Evolutionary conservation across 2,113 vertebrate genomes (phyloP).

Genomic region (Heptranchias perlo): DNA sequence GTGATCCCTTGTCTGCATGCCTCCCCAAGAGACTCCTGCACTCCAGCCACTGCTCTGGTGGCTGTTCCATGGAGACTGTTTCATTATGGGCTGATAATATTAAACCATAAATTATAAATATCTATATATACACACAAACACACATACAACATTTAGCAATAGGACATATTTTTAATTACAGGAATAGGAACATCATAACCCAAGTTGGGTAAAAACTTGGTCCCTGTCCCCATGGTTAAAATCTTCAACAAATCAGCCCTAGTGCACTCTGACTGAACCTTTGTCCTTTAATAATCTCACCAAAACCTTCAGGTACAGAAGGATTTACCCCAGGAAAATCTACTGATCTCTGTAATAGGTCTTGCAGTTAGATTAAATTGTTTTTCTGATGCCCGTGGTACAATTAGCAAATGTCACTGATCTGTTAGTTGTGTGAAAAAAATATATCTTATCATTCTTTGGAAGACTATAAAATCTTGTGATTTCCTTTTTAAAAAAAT

Average conservation of each 20-base stretch:
- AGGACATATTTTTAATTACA: not conserved
- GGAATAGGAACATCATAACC: not conserved
- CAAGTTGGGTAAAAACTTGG: not conserved
- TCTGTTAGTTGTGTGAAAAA: not conserved
- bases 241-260: not conserved
- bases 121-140: not conserved
- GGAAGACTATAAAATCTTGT: not conserved
- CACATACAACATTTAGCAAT: not conserved
- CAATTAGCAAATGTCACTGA: not conserved
- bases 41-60: slow-evolving; percentile 89
- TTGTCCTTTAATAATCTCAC: not conserved
- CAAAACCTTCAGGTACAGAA: not conserved
- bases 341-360: not conserved
- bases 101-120: slow-evolving; percentile 27
- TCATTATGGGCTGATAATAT: slow-evolving; percentile 78
- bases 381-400: not conserved
- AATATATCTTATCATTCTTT: not conserved
- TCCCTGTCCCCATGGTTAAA: not conserved
- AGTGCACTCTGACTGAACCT: not conserved
- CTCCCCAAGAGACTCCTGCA: slow-evolving; percentile 86
- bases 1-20: slow-evolving; percentile 78
- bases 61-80: slow-evolving; percentile 89
- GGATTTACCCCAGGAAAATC: not conserved
- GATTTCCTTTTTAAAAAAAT: not conserved
- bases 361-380: not conserved